A percentile compares a stretch with the other conserved stretches of the same genome.
Conservation (phyloP, 30 jellyfish, hydroid and myxozoan species). For the Catostylus mosaicus region DNA sequence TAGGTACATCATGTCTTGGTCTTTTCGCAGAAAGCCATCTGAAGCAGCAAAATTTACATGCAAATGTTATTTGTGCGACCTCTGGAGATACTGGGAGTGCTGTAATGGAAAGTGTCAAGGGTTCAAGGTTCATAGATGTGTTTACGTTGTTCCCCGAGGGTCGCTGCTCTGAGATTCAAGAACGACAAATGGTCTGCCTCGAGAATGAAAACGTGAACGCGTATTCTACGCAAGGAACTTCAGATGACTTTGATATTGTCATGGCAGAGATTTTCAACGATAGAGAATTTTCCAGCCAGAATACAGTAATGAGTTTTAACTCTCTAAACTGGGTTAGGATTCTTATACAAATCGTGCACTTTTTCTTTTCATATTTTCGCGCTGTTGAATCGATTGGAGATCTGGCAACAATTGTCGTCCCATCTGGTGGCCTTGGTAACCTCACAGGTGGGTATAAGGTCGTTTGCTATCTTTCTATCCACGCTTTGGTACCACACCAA, state of each 20-base stretch:
- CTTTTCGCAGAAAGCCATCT: slow-evolving; percentile 36
- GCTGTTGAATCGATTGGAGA: slow-evolving; percentile 41
- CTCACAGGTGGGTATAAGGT: slow-evolving; percentile 90
- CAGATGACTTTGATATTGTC: slow-evolving; percentile 74
- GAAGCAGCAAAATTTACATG: slow-evolving; percentile 8
- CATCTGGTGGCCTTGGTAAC: slow-evolving; percentile 95
- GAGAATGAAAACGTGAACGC: slow-evolving; percentile 68
- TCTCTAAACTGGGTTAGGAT: slow-evolving; percentile 73
- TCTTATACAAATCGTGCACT: slow-evolving; percentile 77
- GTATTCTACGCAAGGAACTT: slow-evolving; percentile 64
- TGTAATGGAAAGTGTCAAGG: slow-evolving; percentile 65
- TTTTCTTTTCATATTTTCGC: slow-evolving; percentile 59
- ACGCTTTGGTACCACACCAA: too few relatives aligned
- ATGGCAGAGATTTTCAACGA: slow-evolving; percentile 23
- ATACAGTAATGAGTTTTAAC: slow-evolving; percentile 48
- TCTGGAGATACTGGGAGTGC: slow-evolving; percentile 99
- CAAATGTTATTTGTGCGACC: slow-evolving; percentile 69
- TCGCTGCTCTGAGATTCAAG: slow-evolving; percentile 81
- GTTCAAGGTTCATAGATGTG: slow-evolving; percentile 35
- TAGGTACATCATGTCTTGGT: slow-evolving; percentile 60
- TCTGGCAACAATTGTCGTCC: slow-evolving; percentile 60
- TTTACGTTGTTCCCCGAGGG: slow-evolving; percentile 76
- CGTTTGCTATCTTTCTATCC: too few relatives aligned
- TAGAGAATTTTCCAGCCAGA: slow-evolving; percentile 16
- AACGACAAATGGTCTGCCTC: slow-evolving; percentile 77